These are phyloP conservation scores for Catocala fraxini DNA, from an alignment of 2,888 invertebrate genomes.

Conservation along the genomic window DNA sequence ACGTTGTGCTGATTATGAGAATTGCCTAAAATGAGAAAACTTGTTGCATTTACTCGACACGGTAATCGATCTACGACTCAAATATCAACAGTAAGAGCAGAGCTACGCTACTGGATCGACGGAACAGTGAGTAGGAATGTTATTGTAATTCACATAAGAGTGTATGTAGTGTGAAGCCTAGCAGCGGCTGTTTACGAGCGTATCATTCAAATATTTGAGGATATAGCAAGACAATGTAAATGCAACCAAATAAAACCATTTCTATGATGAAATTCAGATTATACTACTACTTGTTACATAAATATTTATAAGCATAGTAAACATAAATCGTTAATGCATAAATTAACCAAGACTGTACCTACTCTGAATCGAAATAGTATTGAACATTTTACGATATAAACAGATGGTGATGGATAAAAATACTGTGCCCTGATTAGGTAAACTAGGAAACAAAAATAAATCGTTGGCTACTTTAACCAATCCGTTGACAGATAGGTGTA, in stretches of 20 bases:
- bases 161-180: too few relatives aligned
- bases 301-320: constrained; percentile 3
- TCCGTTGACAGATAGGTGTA: constrained; percentile 38
- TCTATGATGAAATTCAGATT: background rate
- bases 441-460: constrained; percentile 42
- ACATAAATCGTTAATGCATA: constrained; percentile 11
- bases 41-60: too few relatives aligned
- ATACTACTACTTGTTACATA: background rate
- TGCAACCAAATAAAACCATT: background rate
- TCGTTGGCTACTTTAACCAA: constrained; percentile 36
- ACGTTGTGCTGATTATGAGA: too few relatives aligned
- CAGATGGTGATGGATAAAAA: constrained; percentile 47
- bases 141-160: too few relatives aligned
- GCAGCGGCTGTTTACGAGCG: too few relatives aligned
- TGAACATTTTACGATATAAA: constrained; percentile 35
- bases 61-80: too few relatives aligned
- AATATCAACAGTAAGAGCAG: too few relatives aligned
- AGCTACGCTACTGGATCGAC: too few relatives aligned
- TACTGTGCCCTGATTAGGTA: constrained; percentile 38
- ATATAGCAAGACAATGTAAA: too few relatives aligned
- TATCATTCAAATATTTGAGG: too few relatives aligned
- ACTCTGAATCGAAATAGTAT: constrained; percentile 27
- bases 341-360: constrained; percentile 22
- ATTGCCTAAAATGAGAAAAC: too few relatives aligned
- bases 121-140: too few relatives aligned